Percentiles rank a stretch among this genome's conserved stretches.
phyloP scores from a whole-genome alignment of 2,888 invertebrate species.

The Tipula vernalis region DNA sequence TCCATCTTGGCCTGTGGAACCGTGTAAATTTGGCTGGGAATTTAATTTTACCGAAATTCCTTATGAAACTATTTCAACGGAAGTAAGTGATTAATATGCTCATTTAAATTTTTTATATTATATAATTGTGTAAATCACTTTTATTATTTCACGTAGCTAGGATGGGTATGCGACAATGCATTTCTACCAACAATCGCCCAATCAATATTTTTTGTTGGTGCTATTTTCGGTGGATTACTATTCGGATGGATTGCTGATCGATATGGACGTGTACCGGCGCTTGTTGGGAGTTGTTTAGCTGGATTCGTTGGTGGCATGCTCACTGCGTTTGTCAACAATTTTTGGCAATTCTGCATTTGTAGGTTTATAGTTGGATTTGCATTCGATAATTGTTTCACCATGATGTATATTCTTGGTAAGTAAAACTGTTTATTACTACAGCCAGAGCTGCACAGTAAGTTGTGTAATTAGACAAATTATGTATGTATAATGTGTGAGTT shows the following conservation, averaged over 20 bases:
- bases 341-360: constrained; percentile 66
- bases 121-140: not conserved
- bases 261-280: constrained; percentile 70
- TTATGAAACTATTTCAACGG: constrained; percentile 71
- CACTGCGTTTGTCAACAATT: constrained; percentile 57
- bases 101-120: not conserved
- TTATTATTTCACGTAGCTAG: constrained; percentile 41
- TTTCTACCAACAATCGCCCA: constrained; percentile 66
- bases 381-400: constrained; percentile 82
- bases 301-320: constrained; percentile 58
- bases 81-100: constrained; percentile 40
- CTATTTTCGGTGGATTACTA: constrained; percentile 71
- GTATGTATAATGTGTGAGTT: not conserved
- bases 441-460: not conserved
- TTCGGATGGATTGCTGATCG: constrained; percentile 83
- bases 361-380: constrained; percentile 78
- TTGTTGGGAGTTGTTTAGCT: constrained; percentile 61
- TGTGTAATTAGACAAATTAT: not conserved
- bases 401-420: constrained; percentile 87
- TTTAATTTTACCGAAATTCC: constrained; percentile 72
- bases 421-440: not conserved
- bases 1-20: constrained; percentile 52
- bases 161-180: constrained; percentile 79
- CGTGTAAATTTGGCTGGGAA: constrained; percentile 68
- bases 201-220: constrained; percentile 78